Conservation (phyloP, 2,113 vertebrate genomes). For the Lepidothrix coronata region DNA sequence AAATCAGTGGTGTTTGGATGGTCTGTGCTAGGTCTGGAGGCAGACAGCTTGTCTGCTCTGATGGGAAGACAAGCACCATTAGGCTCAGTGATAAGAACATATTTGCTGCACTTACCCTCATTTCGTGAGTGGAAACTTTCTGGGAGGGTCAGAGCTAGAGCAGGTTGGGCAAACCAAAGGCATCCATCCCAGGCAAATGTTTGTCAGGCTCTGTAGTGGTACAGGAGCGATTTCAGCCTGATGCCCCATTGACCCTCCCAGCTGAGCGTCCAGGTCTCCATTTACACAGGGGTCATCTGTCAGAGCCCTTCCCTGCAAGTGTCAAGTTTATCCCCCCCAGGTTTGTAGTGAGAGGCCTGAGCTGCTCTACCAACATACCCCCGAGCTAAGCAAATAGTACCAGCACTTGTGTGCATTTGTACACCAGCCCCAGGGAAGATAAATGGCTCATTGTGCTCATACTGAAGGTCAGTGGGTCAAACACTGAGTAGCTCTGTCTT, state of each 20-base stretch:
- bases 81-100: neutral
- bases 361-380: neutral
- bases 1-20: neutral
- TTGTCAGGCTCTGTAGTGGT: neutral
- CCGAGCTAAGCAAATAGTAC: neutral
- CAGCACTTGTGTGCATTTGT: neutral
- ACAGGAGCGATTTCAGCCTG: neutral
- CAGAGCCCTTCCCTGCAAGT: neutral
- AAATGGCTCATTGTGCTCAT: slow-evolving; percentile 34
- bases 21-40: neutral
- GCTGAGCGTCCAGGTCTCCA: neutral
- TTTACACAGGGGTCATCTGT: neutral
- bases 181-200: neutral
- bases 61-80: neutral
- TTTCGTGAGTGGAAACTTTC: neutral
- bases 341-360: neutral
- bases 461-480: slow-evolving; percentile 35
- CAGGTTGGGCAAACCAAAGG: neutral
- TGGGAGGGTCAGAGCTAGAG: neutral
- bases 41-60: neutral
- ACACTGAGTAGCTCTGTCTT: slow-evolving; percentile 14
- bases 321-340: neutral
- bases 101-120: neutral
- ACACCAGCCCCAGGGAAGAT: neutral
- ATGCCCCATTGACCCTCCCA: neutral